Base-by-base conservation (phyloP, 2,113 vertebrate genomes). In the Bos indicus region DNA sequence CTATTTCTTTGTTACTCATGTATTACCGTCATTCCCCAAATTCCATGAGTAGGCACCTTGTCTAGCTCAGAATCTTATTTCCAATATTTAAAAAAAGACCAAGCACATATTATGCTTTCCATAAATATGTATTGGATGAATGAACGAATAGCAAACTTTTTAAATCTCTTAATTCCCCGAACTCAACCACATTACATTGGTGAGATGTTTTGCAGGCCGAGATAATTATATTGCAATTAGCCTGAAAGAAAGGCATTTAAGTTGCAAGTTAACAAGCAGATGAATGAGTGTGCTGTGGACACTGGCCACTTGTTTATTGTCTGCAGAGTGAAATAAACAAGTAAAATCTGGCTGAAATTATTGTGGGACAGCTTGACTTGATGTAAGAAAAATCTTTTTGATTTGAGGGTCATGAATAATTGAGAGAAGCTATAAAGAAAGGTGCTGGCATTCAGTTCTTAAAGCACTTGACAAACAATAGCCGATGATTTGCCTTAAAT, bases 221-320 rank as follows among this genome's bases (percentile, higher is more conserved):
- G 30, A 95, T 96, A 96, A 96, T 97, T 92, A 91, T 64, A 94
- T n/a, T 77, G 67, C 91, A 97, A 97, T 98, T 96, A 97, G 95
- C 59, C 88, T 94, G 51, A 89, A 84, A 86, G 86, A 96, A 95
- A 89, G 46, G 80, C 80, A 67, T 88, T 97, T 94, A 98, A 97
- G 91, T 92, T 90, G 60, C 92, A 97, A 94, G 82, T 94, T 91
- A 98, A 98, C 64, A 88, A 98, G 95, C 82, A 95, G 83, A 96
- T 91, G 78, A 96, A 98, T 74, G 93, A 64, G 57, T 57, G 17
- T 71, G 91, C 62, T 25, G 81, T 60, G 77, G 57, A 95, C 54
- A 87, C 60, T 88, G 95, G 78, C 93, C 91, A 89, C 83, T 96
- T 57, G 30, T 60, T 95, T 7, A 12, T 85, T 85, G 71, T 90